phyloP scores from a whole-genome alignment of 1,140 invertebrate species.

The Neodiprion lecontei region DNA sequence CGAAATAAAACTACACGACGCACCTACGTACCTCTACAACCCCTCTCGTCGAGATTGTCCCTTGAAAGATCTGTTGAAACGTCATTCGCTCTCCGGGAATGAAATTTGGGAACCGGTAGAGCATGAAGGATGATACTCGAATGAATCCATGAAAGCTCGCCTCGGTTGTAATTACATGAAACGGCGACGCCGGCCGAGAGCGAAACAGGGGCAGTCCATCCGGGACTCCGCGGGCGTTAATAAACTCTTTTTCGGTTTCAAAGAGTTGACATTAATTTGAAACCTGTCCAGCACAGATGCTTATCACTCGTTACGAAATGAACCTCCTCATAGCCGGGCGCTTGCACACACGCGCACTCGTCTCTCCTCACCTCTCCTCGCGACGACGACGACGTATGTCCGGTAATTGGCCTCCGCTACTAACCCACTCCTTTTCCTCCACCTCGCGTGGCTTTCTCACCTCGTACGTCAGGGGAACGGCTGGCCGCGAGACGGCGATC shows the following conservation, averaged over 20 bases:
- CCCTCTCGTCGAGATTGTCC: too few relatives aligned
- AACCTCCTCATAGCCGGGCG: conserved; percentile 25
- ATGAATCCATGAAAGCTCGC: neutral
- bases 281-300: conserved; percentile 43
- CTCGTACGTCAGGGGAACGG: too few relatives aligned
- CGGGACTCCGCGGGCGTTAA: conserved; percentile 29
- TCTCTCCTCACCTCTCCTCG: neutral
- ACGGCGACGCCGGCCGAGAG: neutral
- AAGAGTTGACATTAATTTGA: conserved; percentile 49
- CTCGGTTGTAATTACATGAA: neutral
- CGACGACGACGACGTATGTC: too few relatives aligned
- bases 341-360: conserved; percentile 13
- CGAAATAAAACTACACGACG: too few relatives aligned
- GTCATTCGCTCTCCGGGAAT: too few relatives aligned
- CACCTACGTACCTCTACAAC: too few relatives aligned
- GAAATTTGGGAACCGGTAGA: too few relatives aligned
- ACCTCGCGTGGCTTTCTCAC: too few relatives aligned
- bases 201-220: neutral
- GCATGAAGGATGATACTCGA: neutral
- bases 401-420: too few relatives aligned
- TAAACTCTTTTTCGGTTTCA: conserved; percentile 32
- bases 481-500: too few relatives aligned
- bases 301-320: conserved; percentile 51
- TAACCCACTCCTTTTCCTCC: too few relatives aligned
- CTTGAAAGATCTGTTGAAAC: too few relatives aligned